Percentiles rank a stretch among this genome's conserved stretches.
phyloP scores from a whole-genome alignment of 2,113 vertebrate species.

The Vidua chalybeata region DNA sequence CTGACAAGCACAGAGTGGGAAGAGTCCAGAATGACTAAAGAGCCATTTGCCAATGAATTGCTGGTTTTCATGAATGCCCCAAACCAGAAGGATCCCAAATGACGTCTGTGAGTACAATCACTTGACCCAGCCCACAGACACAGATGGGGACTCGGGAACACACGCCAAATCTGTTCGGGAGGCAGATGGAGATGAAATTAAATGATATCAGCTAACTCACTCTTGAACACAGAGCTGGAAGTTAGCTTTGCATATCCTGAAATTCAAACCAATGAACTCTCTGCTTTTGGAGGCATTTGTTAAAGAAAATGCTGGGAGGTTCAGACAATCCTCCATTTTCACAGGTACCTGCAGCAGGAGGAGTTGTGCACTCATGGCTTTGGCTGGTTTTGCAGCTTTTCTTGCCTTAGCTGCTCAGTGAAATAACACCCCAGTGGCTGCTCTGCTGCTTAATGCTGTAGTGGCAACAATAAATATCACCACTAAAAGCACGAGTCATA shows the following conservation, averaged over 20 bases:
- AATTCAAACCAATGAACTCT: neutral
- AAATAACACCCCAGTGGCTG: neutral
- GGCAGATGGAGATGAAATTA: conserved; percentile 62
- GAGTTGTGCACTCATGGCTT: neutral
- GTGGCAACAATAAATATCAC: neutral
- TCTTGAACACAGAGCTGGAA: neutral
- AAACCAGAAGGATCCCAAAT: conserved; percentile 47
- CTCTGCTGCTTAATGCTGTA: neutral
- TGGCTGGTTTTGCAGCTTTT: neutral
- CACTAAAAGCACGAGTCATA: neutral
- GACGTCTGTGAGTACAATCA: conserved; percentile 44
- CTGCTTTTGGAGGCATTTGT: neutral
- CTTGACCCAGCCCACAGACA: conserved; percentile 60
- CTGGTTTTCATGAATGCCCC: conserved; percentile 43
- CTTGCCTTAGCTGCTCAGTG: neutral
- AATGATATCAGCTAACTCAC: conserved; percentile 35
- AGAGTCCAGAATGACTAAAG: conserved; percentile 42
- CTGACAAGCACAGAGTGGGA: conserved; percentile 16
- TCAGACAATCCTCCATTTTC: neutral
- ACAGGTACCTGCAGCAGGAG: neutral
- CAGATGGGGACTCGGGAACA: conserved; percentile 54
- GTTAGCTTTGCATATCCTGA: neutral
- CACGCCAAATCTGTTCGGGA: conserved; percentile 34
- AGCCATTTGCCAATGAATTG: neutral
- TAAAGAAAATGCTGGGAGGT: neutral